These are phyloP conservation scores for Leucophenga maculata DNA, from an alignment of 2,888 invertebrate genomes.

Conservation along the genomic window DNA sequence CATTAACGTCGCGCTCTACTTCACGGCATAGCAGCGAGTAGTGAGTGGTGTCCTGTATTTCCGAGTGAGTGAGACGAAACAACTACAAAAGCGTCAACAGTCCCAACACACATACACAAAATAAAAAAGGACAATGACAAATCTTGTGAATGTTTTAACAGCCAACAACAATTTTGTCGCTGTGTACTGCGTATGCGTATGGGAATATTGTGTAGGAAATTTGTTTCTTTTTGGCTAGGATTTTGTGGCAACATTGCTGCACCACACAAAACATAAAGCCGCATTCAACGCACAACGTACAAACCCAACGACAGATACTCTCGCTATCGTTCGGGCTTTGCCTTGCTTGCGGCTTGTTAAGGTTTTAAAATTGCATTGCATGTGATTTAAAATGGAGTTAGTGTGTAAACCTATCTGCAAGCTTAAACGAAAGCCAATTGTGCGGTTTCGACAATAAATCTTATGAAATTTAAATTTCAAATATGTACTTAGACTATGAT, in stretches of 20 bases:
- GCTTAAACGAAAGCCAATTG: conserved; percentile 15
- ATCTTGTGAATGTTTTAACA: conserved; percentile 24
- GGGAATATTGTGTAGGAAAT: conserved; percentile 15
- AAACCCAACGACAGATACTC: not conserved
- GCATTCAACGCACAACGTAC: not conserved
- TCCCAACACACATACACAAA: not conserved
- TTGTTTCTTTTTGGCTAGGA: not conserved
- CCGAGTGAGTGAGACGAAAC: not conserved
- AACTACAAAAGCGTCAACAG: conserved; percentile 31
- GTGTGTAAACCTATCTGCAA: not conserved
- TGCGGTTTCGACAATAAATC: not conserved
- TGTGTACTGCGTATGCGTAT: conserved; percentile 7
- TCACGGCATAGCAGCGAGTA: not conserved
- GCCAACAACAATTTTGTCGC: not conserved
- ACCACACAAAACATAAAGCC: not conserved
- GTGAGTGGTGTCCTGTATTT: not conserved
- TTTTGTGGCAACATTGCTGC: conserved; percentile 16
- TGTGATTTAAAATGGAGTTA: not conserved
- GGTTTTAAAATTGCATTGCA: conserved; percentile 10
- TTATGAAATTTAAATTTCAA: not conserved
- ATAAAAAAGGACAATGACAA: conserved; percentile 30
- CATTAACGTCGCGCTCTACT: conserved; percentile 6
- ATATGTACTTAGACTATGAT: not conserved
- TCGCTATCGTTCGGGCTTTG: not conserved
- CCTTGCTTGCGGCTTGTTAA: not conserved